Evolutionary conservation across 2,888 invertebrate species (phyloP).

Genomic region (Parascotia fuliginaria): DNA sequence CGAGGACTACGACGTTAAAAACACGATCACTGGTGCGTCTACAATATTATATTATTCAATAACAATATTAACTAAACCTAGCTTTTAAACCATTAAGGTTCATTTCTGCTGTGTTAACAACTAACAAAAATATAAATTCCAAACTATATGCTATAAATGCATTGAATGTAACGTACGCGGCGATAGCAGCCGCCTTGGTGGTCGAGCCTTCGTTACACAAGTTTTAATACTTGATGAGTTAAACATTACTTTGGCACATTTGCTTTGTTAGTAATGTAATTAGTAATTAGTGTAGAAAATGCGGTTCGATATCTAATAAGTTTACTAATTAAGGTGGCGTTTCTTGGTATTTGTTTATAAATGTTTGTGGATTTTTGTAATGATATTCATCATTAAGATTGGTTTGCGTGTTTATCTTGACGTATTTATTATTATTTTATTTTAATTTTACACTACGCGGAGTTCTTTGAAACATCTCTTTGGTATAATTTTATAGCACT

Average conservation of each 20-base stretch:
- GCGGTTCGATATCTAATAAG: constrained; percentile 18
- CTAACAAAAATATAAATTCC: constrained; percentile 34
- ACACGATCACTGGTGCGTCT: constrained; percentile 70
- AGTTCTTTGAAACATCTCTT: neutral
- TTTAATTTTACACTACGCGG: neutral
- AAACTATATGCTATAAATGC: constrained; percentile 42
- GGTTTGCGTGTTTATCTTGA: neutral
- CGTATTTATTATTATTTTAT: neutral
- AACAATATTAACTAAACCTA: constrained; percentile 33
- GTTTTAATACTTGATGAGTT: constrained; percentile 48
- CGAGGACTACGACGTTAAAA: constrained; percentile 45
- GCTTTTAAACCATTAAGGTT: constrained; percentile 33
- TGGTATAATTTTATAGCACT: neutral
- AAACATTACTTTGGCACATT: constrained; percentile 44
- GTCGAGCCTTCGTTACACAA: constrained; percentile 39
- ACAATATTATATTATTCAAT: constrained; percentile 36
- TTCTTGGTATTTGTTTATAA: neutral
- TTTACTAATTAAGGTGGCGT: constrained; percentile 13
- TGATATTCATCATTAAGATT: neutral
- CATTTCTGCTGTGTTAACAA: constrained; percentile 28
- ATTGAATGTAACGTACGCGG: constrained; percentile 29
- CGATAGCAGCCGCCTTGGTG: constrained; percentile 40
- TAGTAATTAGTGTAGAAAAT: constrained; percentile 29
- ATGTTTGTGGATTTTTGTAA: neutral
- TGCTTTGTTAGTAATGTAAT: constrained; percentile 35